Percentiles rank a stretch among this genome's conserved stretches.
phyloP scores from a whole-genome alignment of 2,888 invertebrate species.

The Thereva unica region DNA sequence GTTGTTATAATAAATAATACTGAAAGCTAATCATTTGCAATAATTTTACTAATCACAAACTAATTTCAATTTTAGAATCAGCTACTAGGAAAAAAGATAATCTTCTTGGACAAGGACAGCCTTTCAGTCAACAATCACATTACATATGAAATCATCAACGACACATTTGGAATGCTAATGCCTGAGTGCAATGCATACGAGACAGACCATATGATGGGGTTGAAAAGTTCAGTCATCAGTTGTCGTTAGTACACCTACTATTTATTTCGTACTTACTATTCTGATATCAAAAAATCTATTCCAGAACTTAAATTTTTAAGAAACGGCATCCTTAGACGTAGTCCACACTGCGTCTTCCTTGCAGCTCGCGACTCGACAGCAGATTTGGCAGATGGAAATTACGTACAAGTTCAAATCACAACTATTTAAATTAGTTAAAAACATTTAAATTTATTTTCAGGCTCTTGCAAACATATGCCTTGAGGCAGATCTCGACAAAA shows the following conservation, averaged over 20 bases:
- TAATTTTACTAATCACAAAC: constrained; percentile 2
- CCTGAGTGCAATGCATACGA: constrained; percentile 54
- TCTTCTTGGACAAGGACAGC: constrained; percentile 55
- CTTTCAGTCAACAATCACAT: constrained; percentile 52
- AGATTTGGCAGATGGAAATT: constrained; percentile 45
- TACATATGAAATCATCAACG: constrained; percentile 52
- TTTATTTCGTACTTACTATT: constrained; percentile 3
- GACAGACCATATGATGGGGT: constrained; percentile 53
- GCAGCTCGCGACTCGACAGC: constrained; percentile 62
- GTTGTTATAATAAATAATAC: not conserved
- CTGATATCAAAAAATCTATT: not conserved
- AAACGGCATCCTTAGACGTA: constrained; percentile 50
- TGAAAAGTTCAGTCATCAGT: constrained; percentile 54
- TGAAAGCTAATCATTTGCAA: not conserved
- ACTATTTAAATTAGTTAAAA: not conserved
- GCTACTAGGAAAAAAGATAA: constrained; percentile 52
- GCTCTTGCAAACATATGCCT: constrained; percentile 58
- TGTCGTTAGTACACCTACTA: constrained; percentile 52
- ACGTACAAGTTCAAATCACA: constrained; percentile 39
- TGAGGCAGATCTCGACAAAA: constrained; percentile 50
- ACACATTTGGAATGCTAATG: constrained; percentile 49
- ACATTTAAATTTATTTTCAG: constrained; percentile 41
- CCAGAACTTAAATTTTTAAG: constrained; percentile 53
- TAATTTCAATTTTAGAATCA: constrained; percentile 47
- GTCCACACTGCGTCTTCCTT: constrained; percentile 61